phyloP scores from a whole-genome alignment of 2,113 vertebrate genomes.

The Nothoprocta perdicaria region DNA sequence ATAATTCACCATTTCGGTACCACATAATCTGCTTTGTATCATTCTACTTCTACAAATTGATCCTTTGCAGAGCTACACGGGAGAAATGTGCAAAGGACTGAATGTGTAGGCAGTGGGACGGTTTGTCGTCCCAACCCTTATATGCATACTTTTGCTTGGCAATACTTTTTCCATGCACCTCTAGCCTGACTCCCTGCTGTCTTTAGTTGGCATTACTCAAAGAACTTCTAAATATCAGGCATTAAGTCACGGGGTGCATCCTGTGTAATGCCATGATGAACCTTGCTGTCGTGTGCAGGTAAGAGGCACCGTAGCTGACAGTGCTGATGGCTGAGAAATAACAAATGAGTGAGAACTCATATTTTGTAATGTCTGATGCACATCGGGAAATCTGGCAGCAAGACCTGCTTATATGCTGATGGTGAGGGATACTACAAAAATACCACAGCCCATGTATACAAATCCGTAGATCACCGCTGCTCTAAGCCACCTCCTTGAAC shows the following conservation, averaged over 20 bases:
- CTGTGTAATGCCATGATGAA: not conserved
- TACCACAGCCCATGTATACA: not conserved
- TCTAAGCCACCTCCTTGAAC: not conserved
- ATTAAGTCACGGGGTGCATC: not conserved
- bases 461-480: not conserved
- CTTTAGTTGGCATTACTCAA: not conserved
- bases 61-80: not conserved
- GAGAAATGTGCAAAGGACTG: not conserved
- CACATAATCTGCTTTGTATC: not conserved
- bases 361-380: not conserved
- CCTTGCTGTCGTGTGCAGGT: not conserved
- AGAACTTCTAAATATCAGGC: not conserved
- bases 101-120: not conserved
- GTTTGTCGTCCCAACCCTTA: not conserved
- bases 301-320: not conserved
- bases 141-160: not conserved
- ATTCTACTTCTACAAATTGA: not conserved
- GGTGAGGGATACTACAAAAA: not conserved
- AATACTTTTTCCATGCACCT: fast-evolving
- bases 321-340: not conserved
- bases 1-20: not conserved
- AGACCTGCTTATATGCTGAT: not conserved
- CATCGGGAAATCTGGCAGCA: not conserved
- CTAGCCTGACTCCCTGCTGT: not conserved
- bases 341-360: not conserved